Evolutionary conservation across 2,888 invertebrate species (phyloP).

Genomic region (Aricia artaxerxes): DNA sequence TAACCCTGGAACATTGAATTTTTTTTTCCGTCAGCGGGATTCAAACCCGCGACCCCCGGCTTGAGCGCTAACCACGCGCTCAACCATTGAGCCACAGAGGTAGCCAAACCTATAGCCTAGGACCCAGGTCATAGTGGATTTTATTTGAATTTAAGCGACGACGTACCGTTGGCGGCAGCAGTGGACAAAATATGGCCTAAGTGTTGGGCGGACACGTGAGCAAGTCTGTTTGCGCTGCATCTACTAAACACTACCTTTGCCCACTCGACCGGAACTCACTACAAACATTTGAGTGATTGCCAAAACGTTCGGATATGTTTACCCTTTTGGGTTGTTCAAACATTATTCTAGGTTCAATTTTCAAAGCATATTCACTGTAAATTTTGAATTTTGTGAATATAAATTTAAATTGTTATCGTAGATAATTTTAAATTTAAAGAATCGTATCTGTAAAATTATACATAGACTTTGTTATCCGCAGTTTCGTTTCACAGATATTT

Average conservation of each 20-base stretch:
- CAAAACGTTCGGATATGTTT: conserved; percentile 39
- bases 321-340: neutral
- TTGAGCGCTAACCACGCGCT: too few relatives aligned
- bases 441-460: neutral
- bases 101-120: too few relatives aligned
- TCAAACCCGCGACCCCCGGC: too few relatives aligned
- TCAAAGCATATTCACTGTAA: neutral
- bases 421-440: too few relatives aligned
- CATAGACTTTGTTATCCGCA: too few relatives aligned
- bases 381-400: neutral
- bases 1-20: too few relatives aligned
- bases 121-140: too few relatives aligned
- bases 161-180: neutral
- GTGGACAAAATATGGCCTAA: conserved; percentile 30
- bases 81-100: too few relatives aligned
- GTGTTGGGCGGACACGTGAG: conserved; percentile 38
- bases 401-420: too few relatives aligned
- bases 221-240: conserved; percentile 44
- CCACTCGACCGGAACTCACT: conserved; percentile 46
- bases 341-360: neutral
- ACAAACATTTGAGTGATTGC: conserved; percentile 66
- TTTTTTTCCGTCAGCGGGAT: too few relatives aligned
- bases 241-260: conserved; percentile 57
- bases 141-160: too few relatives aligned
- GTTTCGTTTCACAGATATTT: too few relatives aligned